Evolutionary conservation across 2,888 invertebrate species (phyloP).

Genomic region (Tanypteryx hageni): DNA sequence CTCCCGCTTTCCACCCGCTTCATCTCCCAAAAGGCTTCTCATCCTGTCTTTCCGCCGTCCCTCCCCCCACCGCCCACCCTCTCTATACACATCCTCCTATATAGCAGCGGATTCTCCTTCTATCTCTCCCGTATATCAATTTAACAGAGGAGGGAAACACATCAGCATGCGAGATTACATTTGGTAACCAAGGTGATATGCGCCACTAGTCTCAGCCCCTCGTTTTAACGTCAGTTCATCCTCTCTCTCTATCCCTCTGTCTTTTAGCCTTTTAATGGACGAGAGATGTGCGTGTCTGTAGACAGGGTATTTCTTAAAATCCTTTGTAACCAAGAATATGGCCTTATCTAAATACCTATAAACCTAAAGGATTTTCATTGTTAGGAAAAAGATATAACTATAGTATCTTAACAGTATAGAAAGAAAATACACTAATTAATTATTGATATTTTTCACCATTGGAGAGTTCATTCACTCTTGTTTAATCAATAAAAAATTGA

Average conservation of each 20-base stretch:
- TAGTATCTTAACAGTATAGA: too few species aligned
- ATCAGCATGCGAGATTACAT: constrained; percentile 64
- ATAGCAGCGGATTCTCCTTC: neutral
- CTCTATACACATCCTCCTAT: constrained; percentile 27
- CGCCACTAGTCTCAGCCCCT: constrained; percentile 54
- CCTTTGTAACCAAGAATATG: too few species aligned
- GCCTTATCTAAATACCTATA: too few species aligned
- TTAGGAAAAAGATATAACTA: too few species aligned
- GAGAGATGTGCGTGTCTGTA: too few species aligned
- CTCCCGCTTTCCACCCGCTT: constrained; percentile 13
- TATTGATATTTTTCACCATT: too few species aligned
- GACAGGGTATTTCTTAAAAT: too few species aligned
- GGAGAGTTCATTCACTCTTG: too few species aligned
- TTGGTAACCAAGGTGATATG: constrained; percentile 62
- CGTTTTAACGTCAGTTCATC: neutral
- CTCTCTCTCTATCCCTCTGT: neutral
- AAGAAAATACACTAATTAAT: too few species aligned
- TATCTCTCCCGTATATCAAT: constrained; percentile 61
- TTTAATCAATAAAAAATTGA: too few species aligned
- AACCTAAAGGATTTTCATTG: too few species aligned
- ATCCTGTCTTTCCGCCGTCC: neutral
- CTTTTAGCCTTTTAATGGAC: too few species aligned
- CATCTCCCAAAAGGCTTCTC: constrained; percentile 12
- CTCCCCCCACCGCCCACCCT: neutral
- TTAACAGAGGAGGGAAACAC: constrained; percentile 63